phyloP scores from a whole-genome alignment of 2,113 vertebrate species.

The Rutilus rutilus region DNA sequence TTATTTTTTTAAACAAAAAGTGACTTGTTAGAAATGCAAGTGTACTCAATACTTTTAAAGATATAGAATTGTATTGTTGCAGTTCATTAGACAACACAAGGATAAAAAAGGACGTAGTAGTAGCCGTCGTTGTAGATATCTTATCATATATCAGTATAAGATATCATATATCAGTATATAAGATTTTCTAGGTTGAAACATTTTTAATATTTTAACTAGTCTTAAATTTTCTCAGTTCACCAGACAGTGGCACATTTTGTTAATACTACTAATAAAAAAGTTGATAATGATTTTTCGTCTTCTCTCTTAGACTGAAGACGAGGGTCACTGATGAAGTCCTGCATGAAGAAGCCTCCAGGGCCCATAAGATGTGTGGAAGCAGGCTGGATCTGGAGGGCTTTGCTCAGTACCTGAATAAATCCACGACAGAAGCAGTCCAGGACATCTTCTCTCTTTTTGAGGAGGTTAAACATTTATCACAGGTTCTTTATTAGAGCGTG shows the following conservation, averaged over 20 bases:
- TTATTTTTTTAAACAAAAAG: not conserved
- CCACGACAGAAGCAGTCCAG: constrained; percentile 77
- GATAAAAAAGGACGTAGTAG: no score
- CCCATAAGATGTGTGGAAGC: constrained; percentile 69
- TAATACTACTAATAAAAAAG: not conserved
- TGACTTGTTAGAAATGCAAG: not conserved
- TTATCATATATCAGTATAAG: no score
- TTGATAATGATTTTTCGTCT: not conserved
- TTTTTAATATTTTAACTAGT: no score
- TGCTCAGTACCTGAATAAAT: constrained; percentile 79
- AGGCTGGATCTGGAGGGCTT: constrained; percentile 77
- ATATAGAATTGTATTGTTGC: not conserved
- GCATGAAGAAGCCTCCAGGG: constrained; percentile 74
- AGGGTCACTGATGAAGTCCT: constrained; percentile 77
- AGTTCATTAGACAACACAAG: not conserved
- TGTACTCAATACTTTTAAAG: not conserved
- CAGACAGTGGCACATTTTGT: not conserved
- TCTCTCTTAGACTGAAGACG: constrained; percentile 78
- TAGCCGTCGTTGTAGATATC: no score
- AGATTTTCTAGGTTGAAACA: no score
- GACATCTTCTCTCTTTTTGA: constrained; percentile 86
- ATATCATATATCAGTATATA: no score
- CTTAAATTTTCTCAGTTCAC: not conserved
- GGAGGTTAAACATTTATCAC: constrained; percentile 74
- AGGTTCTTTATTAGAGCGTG: not conserved